Percentiles rank a stretch among this genome's conserved stretches.
Conservation (phyloP, 1,140 invertebrate species). For the Agrypnia vestita region DNA sequence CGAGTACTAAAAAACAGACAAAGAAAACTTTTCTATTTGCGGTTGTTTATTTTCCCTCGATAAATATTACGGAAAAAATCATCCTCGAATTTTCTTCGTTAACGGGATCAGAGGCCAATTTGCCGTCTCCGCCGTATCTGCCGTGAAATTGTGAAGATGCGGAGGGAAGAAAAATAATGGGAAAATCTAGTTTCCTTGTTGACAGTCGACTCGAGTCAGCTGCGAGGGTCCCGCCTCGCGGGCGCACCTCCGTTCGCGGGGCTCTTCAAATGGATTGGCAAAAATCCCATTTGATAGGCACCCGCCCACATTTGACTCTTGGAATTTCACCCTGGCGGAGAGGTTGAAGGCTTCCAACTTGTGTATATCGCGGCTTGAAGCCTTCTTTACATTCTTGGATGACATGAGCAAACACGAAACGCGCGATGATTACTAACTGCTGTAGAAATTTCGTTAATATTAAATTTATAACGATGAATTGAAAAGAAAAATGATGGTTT, state of each 20-base stretch:
- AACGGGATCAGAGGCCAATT: background rate
- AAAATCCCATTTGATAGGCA: slow-evolving; percentile 54
- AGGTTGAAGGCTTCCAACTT: too few relatives aligned
- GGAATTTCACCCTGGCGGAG: too few relatives aligned
- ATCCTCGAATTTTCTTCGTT: background rate
- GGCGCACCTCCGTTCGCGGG: background rate
- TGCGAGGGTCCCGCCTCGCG: slow-evolving; percentile 3
- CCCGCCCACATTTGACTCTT: background rate
- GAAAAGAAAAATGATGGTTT: too few relatives aligned
- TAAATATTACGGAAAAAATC: background rate
- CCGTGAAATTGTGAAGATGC: slow-evolving; percentile 29
- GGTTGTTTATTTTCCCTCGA: too few relatives aligned
- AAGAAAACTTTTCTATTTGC: too few relatives aligned
- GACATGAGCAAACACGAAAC: too few relatives aligned
- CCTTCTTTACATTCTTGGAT: too few relatives aligned
- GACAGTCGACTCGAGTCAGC: slow-evolving; percentile 56
- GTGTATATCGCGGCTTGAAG: too few relatives aligned
- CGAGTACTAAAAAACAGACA: too few relatives aligned
- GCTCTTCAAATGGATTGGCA: slow-evolving; percentile 49
- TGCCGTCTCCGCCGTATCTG: background rate
- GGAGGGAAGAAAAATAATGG: slow-evolving; percentile 53
- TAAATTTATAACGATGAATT: too few relatives aligned
- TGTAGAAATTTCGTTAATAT: too few relatives aligned
- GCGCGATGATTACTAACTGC: too few relatives aligned
- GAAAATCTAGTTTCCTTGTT: slow-evolving; percentile 56